Base-by-base conservation (phyloP, 2,888 invertebrate species). In the Poecilobothrus nobilitatus region DNA sequence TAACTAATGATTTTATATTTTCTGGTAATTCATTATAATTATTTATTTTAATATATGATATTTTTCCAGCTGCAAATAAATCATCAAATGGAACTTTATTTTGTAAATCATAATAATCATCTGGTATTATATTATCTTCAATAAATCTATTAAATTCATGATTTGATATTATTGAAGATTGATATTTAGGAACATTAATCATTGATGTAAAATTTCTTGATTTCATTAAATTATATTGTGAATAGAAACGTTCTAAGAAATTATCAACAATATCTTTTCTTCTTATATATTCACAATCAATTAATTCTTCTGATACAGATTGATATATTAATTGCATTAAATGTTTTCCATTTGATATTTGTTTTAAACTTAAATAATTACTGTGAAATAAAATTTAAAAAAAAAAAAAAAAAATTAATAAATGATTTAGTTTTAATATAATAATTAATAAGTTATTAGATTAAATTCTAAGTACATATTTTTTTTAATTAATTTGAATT, bases 281-380 rank as follows among this genome's bases (percentile, higher is more conserved):
- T 61, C 80, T 78, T 34, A 85, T 77, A 75, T 83, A 83, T 77
- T 87, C 86, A 77, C 87, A 87, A 77, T 87, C 86, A 71, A 82
- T 76, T 34, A 87, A 76, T 68, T 78, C 77, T 68, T 78, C 77
- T 67, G 78, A 79, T 22, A 79, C 79, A 71, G 84, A 82, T 8
- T 15, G 12, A 79, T 85, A 86, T 71, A 87, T 86, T 70, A 86
- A 76, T 76, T 86, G 86, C 71, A 86, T 82, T 73, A 87, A 82
- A 72, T 82, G 83, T 41, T 79, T 77, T n/a, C 85, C 85, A 74
- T 85, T 83, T n/a, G 84, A 83, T 62, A 86, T 76, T 77, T 87
- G 85, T 63, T 85, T 82, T 66, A 86, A 79, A 70, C 80, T 81
- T 63, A 86, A 75, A 15, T 71, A 66, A 66, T 82, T 82, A 41